Evolutionary conservation across 2,888 invertebrate genomes (phyloP).

Genomic region (Orgyia antiqua): DNA sequence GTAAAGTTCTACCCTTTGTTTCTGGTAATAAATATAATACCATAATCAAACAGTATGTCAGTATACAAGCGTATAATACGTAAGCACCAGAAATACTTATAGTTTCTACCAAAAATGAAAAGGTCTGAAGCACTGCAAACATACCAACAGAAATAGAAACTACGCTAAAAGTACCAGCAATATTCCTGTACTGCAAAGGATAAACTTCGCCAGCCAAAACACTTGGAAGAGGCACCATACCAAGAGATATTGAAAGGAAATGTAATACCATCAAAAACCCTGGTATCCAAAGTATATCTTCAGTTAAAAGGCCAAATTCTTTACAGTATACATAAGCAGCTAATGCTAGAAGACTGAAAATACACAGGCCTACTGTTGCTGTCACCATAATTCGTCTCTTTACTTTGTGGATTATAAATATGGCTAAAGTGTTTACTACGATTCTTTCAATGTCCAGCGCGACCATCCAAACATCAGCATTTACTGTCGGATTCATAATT

Average conservation of each 20-base stretch:
- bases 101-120: constrained; percentile 65
- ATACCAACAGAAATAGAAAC: constrained; percentile 75
- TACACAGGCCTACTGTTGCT: constrained; percentile 75
- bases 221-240: constrained; percentile 81
- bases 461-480: constrained; percentile 81
- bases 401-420: constrained; percentile 76
- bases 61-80: constrained; percentile 68
- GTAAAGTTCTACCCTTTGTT: constrained; percentile 80
- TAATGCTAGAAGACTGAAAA: constrained; percentile 71
- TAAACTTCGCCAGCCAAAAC: constrained; percentile 84
- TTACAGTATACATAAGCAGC: constrained; percentile 56
- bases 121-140: constrained; percentile 80
- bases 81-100: constrained; percentile 78
- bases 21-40: constrained; percentile 77
- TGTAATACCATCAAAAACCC: constrained; percentile 70
- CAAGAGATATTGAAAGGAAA: constrained; percentile 73
- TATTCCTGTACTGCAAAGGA: constrained; percentile 76
- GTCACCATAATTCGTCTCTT: constrained; percentile 79
- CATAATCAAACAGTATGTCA: constrained; percentile 69
- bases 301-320: constrained; percentile 28
- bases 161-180: constrained; percentile 80
- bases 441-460: constrained; percentile 80
- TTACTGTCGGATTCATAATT: constrained; percentile 74
- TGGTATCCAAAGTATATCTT: constrained; percentile 60
- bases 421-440: constrained; percentile 75